These are phyloP conservation scores for Hydra vulgaris DNA, from an alignment of 30 jellyfish, hydroid and myxozoan genomes.

Conservation along the genomic window DNA sequence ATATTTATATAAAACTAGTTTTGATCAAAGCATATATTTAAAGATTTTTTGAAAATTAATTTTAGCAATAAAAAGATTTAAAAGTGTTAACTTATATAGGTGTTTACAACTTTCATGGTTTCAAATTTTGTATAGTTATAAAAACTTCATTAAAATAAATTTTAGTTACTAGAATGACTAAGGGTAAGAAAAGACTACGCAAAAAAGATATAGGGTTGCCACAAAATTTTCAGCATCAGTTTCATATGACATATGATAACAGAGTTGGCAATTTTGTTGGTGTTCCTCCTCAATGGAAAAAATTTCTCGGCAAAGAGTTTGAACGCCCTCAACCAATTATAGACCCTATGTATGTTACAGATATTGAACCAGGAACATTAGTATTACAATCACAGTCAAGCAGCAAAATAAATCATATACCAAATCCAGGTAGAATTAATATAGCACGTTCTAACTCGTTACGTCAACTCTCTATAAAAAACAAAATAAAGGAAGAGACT, in stretches of 20 bases:
- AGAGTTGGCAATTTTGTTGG: slow-evolving; percentile 87
- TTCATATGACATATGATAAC: slow-evolving; percentile 91
- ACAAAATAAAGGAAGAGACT: neutral
- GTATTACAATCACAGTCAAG: slow-evolving; percentile 47
- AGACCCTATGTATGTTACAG: slow-evolving; percentile 89
- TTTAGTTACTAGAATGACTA: slow-evolving; percentile 4
- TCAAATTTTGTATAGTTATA: neutral
- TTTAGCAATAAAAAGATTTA: too few relatives aligned
- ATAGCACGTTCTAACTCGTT: slow-evolving; percentile 88
- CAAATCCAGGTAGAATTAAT: slow-evolving; percentile 45
- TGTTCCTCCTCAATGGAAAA: slow-evolving; percentile 94
- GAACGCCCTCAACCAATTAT: slow-evolving; percentile 86
- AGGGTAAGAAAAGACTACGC: slow-evolving; percentile 45
- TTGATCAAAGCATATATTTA: too few relatives aligned
- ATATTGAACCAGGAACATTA: slow-evolving; percentile 62
- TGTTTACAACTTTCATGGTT: neutral
- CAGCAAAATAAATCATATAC: slow-evolving; percentile 32
- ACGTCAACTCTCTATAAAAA: slow-evolving; percentile 32
- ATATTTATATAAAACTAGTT: too few relatives aligned
- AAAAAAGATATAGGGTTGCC: slow-evolving; percentile 87
- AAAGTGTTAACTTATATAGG: too few relatives aligned
- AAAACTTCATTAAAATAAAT: neutral
- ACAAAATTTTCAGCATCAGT: slow-evolving; percentile 55
- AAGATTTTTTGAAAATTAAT: too few relatives aligned
- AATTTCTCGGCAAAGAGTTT: slow-evolving; percentile 74